Evolutionary conservation across 2,113 vertebrate species (phyloP), one percentile per base, ranked within the genome.

Genomic region (Aegithalos caudatus): DNA sequence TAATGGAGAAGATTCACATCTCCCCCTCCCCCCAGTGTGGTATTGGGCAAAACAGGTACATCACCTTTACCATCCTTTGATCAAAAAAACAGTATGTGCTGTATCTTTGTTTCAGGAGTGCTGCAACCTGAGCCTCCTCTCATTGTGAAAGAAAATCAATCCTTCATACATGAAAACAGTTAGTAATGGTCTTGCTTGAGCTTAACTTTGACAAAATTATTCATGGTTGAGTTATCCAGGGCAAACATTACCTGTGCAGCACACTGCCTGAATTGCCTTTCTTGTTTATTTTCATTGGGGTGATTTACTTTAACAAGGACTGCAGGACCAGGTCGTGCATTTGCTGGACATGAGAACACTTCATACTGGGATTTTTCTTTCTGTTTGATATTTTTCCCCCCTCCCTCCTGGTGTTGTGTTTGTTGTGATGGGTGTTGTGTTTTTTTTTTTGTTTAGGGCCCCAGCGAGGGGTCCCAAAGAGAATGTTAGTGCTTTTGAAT

Each of bases 401-500:
- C 22, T 3, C 7, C 11, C n/a, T 8, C 37, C 70, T 23, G 4
- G 42, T 51, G 13, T 33, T 70, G 15, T 79, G 67, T 77, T 72
- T 42, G 28, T 69, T 64, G 60, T 74, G 45, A 42, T 82, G 35
- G 27, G 29, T 66, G 40, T 12, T 24, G n/a, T n/a, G n/a, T 37
- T 42, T 40, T 31, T 47, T 42, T 67, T 81, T 51, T 44, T 73
- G 23, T 84, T 91, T 76, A 72, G 70, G 44, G 53, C 47, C 86
- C 37, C 86, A 88, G 88, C 23, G 4, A 80, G 94, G 62, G 76
- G 48, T 80, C 88, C 79, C 40, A 40, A 56, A 94, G 88, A 82
- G 76, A 88, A 76, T 79, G 94, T 74, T 88, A 65, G 66, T 77
- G 76, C 58, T 20, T 90, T 96, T 92, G 88, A 95, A 88, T 94